A percentile compares a stretch with the other conserved stretches of the same genome.
Conservation (phyloP, 1,140 invertebrate genomes). For the Nymphalis io region DNA sequence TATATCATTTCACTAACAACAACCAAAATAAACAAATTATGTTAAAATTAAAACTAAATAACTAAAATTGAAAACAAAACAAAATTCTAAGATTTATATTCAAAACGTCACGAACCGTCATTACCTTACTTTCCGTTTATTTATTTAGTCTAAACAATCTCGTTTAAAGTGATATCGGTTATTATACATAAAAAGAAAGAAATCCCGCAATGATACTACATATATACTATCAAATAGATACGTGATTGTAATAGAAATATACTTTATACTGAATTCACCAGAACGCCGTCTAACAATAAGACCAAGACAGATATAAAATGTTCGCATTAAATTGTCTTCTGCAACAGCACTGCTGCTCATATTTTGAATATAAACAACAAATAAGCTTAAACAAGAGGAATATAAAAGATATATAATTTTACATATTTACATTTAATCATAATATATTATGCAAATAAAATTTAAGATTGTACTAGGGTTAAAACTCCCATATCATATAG, state of each 20-base stretch:
- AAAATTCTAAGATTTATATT: too few species aligned
- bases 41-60: too few species aligned
- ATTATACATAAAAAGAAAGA: not conserved
- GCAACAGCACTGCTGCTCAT: not conserved
- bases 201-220: not conserved
- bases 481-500: not conserved
- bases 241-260: slow-evolving; percentile 1
- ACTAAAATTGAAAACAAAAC: too few species aligned
- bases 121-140: not conserved
- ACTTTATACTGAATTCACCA: not conserved
- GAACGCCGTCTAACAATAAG: not conserved
- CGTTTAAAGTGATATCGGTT: not conserved
- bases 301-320: not conserved
- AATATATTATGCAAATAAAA: not conserved
- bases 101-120: too few species aligned
- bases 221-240: not conserved
- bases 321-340: not conserved
- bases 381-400: not conserved
- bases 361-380: slow-evolving; percentile 2
- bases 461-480: not conserved
- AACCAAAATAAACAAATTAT: too few species aligned
- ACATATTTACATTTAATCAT: not conserved
- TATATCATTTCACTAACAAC: too few species aligned
- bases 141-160: not conserved
- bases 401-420: not conserved